phyloP scores from a whole-genome alignment of 2,888 invertebrate species.

The Iphiclides podalirius region DNA sequence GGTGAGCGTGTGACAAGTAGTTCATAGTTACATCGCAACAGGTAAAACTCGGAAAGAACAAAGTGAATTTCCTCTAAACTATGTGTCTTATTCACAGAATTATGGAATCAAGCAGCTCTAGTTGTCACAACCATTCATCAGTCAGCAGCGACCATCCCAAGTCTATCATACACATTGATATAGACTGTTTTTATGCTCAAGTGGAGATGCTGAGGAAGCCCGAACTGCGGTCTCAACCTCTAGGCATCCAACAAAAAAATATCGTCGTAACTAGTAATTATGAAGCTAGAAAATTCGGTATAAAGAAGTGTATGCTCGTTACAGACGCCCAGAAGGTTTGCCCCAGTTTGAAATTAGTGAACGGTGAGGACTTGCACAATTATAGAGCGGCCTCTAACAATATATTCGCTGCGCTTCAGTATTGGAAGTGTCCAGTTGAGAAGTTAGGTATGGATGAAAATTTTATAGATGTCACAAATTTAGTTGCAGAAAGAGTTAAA shows the following conservation, averaged over 20 bases:
- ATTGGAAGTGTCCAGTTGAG: conserved; percentile 87
- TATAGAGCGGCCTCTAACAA: conserved; percentile 89
- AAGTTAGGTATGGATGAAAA: conserved; percentile 93
- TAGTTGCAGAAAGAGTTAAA: conserved; percentile 80
- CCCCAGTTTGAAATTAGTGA: conserved; percentile 86
- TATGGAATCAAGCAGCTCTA: conserved; percentile 73
- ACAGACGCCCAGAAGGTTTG: conserved; percentile 87
- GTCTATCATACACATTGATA: conserved; percentile 88
- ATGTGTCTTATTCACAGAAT: conserved; percentile 58
- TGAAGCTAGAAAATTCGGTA: conserved; percentile 86
- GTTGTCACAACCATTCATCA: conserved; percentile 45
- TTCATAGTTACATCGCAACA: conserved; percentile 56
- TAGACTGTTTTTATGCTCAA: conserved; percentile 93
- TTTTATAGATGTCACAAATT: conserved; percentile 87
- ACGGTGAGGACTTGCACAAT: conserved; percentile 90
- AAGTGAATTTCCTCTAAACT: conserved; percentile 63
- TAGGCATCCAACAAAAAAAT: conserved; percentile 92
- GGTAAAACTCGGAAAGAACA: conserved; percentile 66
- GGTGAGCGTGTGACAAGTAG: conserved; percentile 52
- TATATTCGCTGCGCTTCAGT: conserved; percentile 85
- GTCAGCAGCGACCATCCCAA: conserved; percentile 79
- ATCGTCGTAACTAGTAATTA: conserved; percentile 93
- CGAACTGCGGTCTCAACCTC: conserved; percentile 81
- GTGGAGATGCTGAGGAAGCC: conserved; percentile 89
- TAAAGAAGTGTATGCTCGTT: conserved; percentile 88